A percentile compares a stretch with the other conserved stretches of the same genome.
phyloP scores from a whole-genome alignment of 1,140 invertebrate genomes.

The Orussus abietinus region DNA sequence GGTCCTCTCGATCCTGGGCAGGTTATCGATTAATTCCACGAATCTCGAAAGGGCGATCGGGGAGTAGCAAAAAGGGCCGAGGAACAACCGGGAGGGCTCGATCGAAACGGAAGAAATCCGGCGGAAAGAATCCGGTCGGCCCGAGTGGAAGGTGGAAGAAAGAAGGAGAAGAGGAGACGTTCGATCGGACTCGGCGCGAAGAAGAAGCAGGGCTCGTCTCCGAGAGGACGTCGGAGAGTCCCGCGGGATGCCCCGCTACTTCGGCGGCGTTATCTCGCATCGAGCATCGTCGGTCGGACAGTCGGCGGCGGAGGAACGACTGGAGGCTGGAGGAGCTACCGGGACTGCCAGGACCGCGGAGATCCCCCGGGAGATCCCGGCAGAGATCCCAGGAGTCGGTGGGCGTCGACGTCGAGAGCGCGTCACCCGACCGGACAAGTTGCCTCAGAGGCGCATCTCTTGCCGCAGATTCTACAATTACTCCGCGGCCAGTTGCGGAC shows the following conservation, averaged over 20 bases:
- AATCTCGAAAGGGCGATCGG: no score
- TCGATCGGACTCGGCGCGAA: no score
- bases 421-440: constrained; percentile 37
- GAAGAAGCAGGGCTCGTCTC: constrained; percentile 8
- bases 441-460: no score
- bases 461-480: constrained; percentile 50
- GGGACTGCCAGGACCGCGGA: constrained; percentile 2
- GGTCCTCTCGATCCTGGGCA: not conserved
- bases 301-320: constrained; percentile 21
- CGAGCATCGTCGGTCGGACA: constrained; percentile 51
- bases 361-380: constrained; percentile 26
- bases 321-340: constrained; percentile 4
- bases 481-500: constrained; percentile 43
- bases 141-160: no score
- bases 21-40: no score
- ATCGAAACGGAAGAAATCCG: no score
- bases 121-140: no score
- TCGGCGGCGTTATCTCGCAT: constrained; percentile 42
- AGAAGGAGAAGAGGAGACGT: no score
- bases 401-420: constrained; percentile 15
- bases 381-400: constrained; percentile 29
- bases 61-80: no score
- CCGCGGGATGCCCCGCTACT: constrained; percentile 7
- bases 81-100: no score
- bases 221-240: constrained; percentile 11